Percentiles rank a stretch among this genome's conserved stretches.
These are phyloP conservation scores for Dicycla oo DNA, from an alignment of 2,888 invertebrate species.

Conservation along the genomic window DNA sequence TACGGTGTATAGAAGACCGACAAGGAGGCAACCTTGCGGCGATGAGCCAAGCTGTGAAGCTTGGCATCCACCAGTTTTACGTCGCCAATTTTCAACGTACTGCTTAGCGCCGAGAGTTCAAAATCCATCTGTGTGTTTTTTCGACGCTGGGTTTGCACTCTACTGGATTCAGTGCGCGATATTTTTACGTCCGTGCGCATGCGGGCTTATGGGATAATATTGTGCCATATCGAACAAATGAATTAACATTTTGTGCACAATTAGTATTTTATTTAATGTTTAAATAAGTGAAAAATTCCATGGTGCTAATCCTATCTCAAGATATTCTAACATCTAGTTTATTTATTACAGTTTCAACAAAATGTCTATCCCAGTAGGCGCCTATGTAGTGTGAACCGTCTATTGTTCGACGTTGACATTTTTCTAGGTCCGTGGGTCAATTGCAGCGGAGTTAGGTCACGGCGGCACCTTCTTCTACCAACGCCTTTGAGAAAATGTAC, in stretches of 20 bases:
- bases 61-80: too few relatives aligned
- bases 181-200: too few relatives aligned
- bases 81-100: too few relatives aligned
- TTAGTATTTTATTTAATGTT: neutral
- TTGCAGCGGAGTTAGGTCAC: slow-evolving; percentile 68
- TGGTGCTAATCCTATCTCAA: neutral
- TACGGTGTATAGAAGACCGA: too few relatives aligned
- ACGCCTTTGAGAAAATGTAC: slow-evolving; percentile 37
- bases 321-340: neutral
- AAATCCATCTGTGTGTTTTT: too few relatives aligned
- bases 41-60: too few relatives aligned
- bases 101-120: too few relatives aligned
- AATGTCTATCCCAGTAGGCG: slow-evolving; percentile 12
- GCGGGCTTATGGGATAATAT: too few relatives aligned
- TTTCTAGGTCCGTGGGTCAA: slow-evolving; percentile 79
- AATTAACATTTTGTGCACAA: neutral
- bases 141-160: too few relatives aligned
- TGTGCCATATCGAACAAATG: neutral
- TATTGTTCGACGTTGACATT: slow-evolving; percentile 65
- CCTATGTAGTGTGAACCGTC: slow-evolving; percentile 28
- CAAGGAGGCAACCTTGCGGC: too few relatives aligned
- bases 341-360: neutral
- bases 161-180: too few relatives aligned
- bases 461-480: slow-evolving; percentile 29
- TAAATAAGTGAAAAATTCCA: neutral